Evolutionary conservation across 2,888 invertebrate species (phyloP).

Genomic region (Myopa testacea): DNA sequence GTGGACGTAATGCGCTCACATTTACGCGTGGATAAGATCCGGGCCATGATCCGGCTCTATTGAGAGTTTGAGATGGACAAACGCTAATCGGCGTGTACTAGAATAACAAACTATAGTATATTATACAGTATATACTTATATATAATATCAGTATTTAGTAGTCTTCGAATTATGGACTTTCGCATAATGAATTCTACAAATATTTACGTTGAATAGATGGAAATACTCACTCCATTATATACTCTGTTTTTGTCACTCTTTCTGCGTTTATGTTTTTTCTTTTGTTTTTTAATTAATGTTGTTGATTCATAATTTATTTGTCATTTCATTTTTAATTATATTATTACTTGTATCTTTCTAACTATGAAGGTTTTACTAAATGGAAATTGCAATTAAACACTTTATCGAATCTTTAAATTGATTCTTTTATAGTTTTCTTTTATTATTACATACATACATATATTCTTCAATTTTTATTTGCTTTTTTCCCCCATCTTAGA

Average conservation of each 20-base stretch:
- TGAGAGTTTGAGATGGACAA: too few species aligned
- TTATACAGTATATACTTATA: too few species aligned
- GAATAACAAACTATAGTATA: too few species aligned
- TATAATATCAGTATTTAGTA: neutral
- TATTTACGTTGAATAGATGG: neutral
- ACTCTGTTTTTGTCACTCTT: neutral
- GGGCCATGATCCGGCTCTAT: too few species aligned
- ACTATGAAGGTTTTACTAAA: neutral
- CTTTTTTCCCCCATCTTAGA: neutral
- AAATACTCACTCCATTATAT: neutral
- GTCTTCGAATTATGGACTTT: neutral
- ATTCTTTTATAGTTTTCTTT: neutral
- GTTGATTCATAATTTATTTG: neutral
- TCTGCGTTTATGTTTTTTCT: neutral
- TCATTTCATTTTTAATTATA: neutral
- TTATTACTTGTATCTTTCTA: neutral
- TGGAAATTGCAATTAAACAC: neutral
- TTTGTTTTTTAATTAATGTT: neutral
- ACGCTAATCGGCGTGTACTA: too few species aligned
- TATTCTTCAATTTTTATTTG: neutral
- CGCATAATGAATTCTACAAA: neutral
- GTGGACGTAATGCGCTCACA: too few species aligned
- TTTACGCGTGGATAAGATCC: too few species aligned
- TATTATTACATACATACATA: neutral
- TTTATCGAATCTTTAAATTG: neutral